phyloP scores from a whole-genome alignment of 1,140 invertebrate genomes.

The Pomacea maculata region DNA sequence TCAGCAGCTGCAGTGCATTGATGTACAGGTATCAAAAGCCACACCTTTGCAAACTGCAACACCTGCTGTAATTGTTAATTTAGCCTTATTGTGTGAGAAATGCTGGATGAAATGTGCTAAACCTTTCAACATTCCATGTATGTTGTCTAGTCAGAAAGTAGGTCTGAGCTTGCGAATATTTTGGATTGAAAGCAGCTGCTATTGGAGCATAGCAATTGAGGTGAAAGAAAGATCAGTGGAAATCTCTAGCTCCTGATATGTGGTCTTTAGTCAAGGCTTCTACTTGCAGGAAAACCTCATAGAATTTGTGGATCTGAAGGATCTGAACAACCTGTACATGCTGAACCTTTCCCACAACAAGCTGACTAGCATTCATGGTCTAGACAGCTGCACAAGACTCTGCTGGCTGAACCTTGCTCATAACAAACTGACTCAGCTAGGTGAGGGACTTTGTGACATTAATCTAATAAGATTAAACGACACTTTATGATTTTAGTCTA shows the following conservation, averaged over 20 bases:
- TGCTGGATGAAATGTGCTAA: not conserved
- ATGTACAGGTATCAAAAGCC: constrained; percentile 48
- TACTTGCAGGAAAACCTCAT: constrained; percentile 52
- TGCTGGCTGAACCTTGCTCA: constrained; percentile 54
- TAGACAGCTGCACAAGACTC: constrained; percentile 57
- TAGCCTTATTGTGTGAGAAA: not conserved
- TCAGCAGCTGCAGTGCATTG: constrained; percentile 52
- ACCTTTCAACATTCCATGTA: not conserved
- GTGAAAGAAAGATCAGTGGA: too few relatives aligned
- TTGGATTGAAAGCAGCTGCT: not conserved
- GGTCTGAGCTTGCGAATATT: not conserved
- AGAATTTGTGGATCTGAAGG: constrained; percentile 56
- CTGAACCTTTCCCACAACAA: constrained; percentile 56
- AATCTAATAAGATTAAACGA: too few relatives aligned
- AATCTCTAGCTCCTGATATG: not conserved
- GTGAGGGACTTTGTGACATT: constrained; percentile 35
- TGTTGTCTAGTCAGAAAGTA: not conserved
- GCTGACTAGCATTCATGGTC: constrained; percentile 55
- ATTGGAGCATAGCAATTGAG: too few relatives aligned
- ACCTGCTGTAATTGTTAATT: not conserved
- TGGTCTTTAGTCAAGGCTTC: not conserved
- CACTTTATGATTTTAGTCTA: too few relatives aligned
- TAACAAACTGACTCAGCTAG: constrained; percentile 56
- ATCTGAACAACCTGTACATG: constrained; percentile 46
- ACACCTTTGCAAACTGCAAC: not conserved